Percentiles rank a stretch among this genome's conserved stretches.
Conservation (phyloP, 2,888 invertebrate species). For the Myathropa florea region DNA sequence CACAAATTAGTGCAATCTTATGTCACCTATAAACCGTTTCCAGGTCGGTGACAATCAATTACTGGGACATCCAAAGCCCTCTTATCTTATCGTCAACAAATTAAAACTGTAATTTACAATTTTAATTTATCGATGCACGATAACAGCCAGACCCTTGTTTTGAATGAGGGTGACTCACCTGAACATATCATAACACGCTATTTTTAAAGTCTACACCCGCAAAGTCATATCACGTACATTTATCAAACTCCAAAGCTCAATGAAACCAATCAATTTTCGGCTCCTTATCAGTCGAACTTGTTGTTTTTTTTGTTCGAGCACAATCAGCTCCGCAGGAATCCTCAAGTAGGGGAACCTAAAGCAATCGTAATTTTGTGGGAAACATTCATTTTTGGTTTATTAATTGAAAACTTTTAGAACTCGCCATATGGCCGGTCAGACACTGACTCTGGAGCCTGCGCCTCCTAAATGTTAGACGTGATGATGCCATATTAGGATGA, state of each 20-base stretch:
- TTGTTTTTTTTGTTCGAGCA: neutral
- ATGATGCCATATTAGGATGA: neutral
- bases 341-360: neutral
- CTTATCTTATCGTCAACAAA: constrained; percentile 29
- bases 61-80: constrained; percentile 19
- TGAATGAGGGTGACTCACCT: neutral
- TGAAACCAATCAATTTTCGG: neutral
- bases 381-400: neutral
- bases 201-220: neutral
- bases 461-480: neutral
- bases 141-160: neutral
- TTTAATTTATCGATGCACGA: constrained; percentile 29
- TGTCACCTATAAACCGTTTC: neutral
- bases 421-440: neutral
- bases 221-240: neutral
- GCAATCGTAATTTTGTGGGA: neutral
- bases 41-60: neutral
- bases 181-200: neutral
- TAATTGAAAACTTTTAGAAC: neutral
- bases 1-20: neutral
- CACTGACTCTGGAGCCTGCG: neutral
- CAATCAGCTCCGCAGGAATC: neutral
- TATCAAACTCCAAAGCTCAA: neutral
- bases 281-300: neutral
- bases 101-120: constrained; percentile 39